Percentiles rank a stretch among this genome's conserved stretches.
These are phyloP conservation scores for Drosophila differens DNA, from an alignment of 2,888 invertebrate genomes.

Conservation along the genomic window DNA sequence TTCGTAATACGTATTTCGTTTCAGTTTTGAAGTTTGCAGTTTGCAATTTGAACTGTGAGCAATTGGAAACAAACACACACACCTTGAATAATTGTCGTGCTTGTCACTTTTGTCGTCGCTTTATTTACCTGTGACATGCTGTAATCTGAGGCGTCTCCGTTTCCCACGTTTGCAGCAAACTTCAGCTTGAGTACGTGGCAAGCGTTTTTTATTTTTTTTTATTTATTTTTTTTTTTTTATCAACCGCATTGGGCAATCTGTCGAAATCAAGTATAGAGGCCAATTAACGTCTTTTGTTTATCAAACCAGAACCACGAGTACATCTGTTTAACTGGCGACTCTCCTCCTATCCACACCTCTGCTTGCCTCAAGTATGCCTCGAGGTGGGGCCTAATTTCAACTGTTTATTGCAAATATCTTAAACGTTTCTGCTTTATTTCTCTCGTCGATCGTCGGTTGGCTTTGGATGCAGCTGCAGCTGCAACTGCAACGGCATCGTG, in stretches of 20 bases:
- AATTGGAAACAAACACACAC: conserved; percentile 40
- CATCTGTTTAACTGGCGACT: conserved; percentile 41
- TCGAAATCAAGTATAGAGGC: conserved; percentile 32
- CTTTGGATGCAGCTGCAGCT: conserved; percentile 11
- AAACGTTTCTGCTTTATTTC: conserved; percentile 36
- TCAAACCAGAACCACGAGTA: conserved; percentile 20
- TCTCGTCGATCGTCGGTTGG: conserved; percentile 34
- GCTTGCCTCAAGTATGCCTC: neutral
- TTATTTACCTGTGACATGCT: conserved; percentile 27
- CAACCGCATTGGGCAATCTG: conserved; percentile 51
- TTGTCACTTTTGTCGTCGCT: conserved; percentile 53
- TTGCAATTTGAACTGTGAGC: conserved; percentile 65
- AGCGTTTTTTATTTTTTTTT: neutral
- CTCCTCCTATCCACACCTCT: neutral
- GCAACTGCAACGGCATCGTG: conserved; percentile 34
- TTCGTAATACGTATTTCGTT: conserved; percentile 53
- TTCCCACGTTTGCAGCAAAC: conserved; percentile 61
- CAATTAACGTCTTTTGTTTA: conserved; percentile 57
- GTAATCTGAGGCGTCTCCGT: conserved; percentile 77
- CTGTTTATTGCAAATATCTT: conserved; percentile 52
- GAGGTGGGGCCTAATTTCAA: conserved; percentile 46
- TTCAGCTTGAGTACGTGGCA: conserved; percentile 18
- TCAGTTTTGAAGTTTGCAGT: conserved; percentile 25
- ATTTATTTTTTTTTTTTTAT: conserved; percentile 18
- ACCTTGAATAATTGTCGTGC: conserved; percentile 67